A percentile compares a stretch with the other conserved stretches of the same genome.
phyloP scores from a whole-genome alignment of 1,140 invertebrate species.

The Vollenhovia emeryi region DNA sequence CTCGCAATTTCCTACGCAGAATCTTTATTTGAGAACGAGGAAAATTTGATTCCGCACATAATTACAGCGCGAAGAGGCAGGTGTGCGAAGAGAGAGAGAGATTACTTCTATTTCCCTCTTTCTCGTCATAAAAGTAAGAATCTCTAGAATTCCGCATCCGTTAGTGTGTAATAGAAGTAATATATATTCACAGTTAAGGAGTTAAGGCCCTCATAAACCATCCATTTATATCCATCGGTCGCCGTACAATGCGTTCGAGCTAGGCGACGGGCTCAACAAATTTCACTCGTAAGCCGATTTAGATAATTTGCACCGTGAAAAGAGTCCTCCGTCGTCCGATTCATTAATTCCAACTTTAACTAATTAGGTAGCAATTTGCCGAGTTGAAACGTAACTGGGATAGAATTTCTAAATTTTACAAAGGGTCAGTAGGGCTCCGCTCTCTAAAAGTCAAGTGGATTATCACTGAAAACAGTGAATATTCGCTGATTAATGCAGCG shows the following conservation, averaged over 20 bases:
- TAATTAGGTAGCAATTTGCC: not conserved
- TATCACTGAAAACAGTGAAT: no score
- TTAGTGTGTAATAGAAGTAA: not conserved
- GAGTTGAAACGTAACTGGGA: not conserved
- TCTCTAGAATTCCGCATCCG: not conserved
- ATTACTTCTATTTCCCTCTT: not conserved
- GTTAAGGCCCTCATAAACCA: not conserved
- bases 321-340: not conserved
- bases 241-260: not conserved
- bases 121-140: not conserved
- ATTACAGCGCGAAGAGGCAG: no score
- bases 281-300: constrained; percentile 14
- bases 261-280: not conserved
- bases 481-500: no score
- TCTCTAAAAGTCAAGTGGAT: no score
- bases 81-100: not conserved
- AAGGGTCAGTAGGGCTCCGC: no score
- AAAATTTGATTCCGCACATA: no score
- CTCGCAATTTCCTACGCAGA: not conserved
- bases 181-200: constrained; percentile 10
- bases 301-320: not conserved
- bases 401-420: not conserved
- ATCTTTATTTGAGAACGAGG: not conserved
- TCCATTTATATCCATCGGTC: constrained; percentile 1
- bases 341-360: not conserved